Evolutionary conservation across 1,140 invertebrate species (phyloP).

Genomic region (Zophobas atratus): DNA sequence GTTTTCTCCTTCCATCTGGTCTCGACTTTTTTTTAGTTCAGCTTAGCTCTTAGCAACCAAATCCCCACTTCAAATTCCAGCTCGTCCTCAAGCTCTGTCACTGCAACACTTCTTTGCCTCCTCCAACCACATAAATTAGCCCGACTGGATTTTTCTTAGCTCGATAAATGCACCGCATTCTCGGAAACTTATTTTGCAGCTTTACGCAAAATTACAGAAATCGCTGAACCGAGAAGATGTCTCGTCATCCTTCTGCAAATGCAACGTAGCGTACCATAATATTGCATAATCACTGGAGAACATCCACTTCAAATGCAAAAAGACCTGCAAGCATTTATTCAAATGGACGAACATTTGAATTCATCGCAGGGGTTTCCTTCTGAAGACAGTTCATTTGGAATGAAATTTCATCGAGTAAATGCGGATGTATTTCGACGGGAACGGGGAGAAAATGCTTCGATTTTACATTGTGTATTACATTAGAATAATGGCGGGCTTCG

Average conservation of each 20-base stretch:
- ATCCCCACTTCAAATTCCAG: no score
- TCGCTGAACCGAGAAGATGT: slow-evolving; percentile 18
- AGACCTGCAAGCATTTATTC: slow-evolving; percentile 8
- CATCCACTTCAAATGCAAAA: slow-evolving; percentile 16
- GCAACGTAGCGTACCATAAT: slow-evolving; percentile 29
- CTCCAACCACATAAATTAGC: no score
- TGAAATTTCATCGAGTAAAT: not conserved
- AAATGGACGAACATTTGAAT: slow-evolving; percentile 27
- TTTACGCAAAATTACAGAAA: slow-evolving; percentile 28
- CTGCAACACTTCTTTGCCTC: no score
- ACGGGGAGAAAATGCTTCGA: not conserved
- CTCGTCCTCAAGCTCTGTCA: no score
- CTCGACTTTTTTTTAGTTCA: no score
- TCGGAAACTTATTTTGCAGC: slow-evolving; percentile 21
- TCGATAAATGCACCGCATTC: no score
- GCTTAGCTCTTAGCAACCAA: no score
- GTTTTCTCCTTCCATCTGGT: no score
- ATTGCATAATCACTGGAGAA: slow-evolving; percentile 28
- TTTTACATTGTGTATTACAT: no score
- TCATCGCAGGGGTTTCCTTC: not conserved
- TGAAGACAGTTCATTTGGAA: not conserved
- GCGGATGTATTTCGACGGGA: not conserved
- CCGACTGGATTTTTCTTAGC: no score
- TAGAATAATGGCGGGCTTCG: no score
- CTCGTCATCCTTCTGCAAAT: slow-evolving; percentile 30